These are phyloP conservation scores for Sthenelais limicola DNA, from an alignment of 2,888 invertebrate species.

Conservation along the genomic window DNA sequence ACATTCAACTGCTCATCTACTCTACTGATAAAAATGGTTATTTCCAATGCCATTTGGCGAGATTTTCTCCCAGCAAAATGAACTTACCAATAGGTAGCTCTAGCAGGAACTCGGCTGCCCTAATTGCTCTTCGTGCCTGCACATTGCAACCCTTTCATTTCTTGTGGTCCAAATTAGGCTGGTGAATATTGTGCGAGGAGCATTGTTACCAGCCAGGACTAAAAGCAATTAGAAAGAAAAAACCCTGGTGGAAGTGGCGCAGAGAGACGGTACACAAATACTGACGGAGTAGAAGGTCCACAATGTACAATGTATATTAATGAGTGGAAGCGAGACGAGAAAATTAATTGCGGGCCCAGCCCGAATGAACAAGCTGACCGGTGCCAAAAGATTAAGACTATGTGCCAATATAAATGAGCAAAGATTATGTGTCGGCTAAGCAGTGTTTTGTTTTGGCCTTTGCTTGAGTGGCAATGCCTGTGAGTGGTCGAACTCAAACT, in stretches of 20 bases:
- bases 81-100: constrained; percentile 8
- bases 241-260: not conserved
- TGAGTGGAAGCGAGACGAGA: constrained; percentile 21
- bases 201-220: constrained; percentile 17
- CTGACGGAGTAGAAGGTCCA: too few species aligned
- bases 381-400: constrained; percentile 38
- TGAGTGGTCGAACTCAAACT: constrained; percentile 32
- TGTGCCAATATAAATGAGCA: constrained; percentile 35
- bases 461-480: constrained; percentile 7
- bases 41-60: constrained; percentile 10
- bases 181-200: constrained; percentile 3
- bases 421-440: constrained; percentile 30
- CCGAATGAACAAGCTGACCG: constrained; percentile 24
- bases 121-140: constrained; percentile 25
- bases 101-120: constrained; percentile 18
- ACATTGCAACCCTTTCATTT: constrained; percentile 28
- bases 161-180: constrained; percentile 31
- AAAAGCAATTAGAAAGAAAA: constrained; percentile 35
- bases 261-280: not conserved
- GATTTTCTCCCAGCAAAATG: constrained; percentile 2
- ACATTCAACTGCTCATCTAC: too few species aligned
- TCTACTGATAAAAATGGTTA: constrained; percentile 5
- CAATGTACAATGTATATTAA: constrained; percentile 24
- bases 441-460: constrained; percentile 33
- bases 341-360: constrained; percentile 14